Evolutionary conservation across 2,888 invertebrate genomes (phyloP).

Genomic region (Neuroscelio doddi): DNA sequence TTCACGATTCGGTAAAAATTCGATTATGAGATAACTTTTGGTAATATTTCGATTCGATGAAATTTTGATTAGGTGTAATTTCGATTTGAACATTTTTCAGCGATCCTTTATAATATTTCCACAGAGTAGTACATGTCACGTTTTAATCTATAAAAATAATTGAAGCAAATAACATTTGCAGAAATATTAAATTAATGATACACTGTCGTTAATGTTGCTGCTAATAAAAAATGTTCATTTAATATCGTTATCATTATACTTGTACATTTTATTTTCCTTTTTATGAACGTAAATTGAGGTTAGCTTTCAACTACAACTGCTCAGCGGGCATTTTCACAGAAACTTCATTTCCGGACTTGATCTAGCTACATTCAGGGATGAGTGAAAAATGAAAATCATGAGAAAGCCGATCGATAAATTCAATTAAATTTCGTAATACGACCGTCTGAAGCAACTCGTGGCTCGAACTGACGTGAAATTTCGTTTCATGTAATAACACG

Average conservation of each 20-base stretch:
- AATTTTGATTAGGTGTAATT: too few relatives aligned
- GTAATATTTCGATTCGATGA: too few relatives aligned
- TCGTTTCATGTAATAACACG: slow-evolving; percentile 18
- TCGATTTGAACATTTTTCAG: too few relatives aligned
- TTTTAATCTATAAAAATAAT: too few relatives aligned
- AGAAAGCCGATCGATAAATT: slow-evolving; percentile 69
- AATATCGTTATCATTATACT: slow-evolving; percentile 14
- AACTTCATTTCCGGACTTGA: slow-evolving; percentile 26
- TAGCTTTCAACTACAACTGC: slow-evolving; percentile 28
- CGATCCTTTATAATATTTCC: too few relatives aligned
- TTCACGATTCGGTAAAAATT: too few relatives aligned
- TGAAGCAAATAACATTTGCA: too few relatives aligned
- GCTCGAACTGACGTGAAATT: slow-evolving; percentile 24
- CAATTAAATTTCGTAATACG: slow-evolving; percentile 69
- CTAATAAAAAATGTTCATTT: neutral
- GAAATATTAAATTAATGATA: too few relatives aligned
- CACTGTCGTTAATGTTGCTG: too few relatives aligned
- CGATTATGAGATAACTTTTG: too few relatives aligned
- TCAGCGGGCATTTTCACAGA: slow-evolving; percentile 38
- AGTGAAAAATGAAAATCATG: slow-evolving; percentile 59
- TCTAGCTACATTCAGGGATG: slow-evolving; percentile 25
- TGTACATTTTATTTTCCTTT: neutral
- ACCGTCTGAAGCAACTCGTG: slow-evolving; percentile 46
- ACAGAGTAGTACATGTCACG: too few relatives aligned
- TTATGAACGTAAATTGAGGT: neutral